A percentile compares a stretch with the other conserved stretches of the same genome.
phyloP scores from a whole-genome alignment of 2,888 invertebrate genomes.

The Odontothrips loti region DNA sequence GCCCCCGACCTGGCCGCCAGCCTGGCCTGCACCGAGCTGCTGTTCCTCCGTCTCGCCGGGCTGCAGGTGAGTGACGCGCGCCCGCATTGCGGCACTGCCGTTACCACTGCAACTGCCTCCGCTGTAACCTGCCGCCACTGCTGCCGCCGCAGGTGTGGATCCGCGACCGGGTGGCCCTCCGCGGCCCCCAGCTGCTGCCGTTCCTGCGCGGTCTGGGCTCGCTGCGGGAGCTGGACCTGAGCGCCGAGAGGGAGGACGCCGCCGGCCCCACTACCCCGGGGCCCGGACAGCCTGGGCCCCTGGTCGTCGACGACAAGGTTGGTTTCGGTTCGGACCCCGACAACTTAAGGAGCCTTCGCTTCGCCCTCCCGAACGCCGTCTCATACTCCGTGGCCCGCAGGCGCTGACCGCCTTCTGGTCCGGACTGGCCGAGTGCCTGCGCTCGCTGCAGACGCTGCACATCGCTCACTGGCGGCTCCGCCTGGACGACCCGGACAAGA shows the following conservation, averaged over 20 bases:
- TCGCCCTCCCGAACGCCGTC: no score
- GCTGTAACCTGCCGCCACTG: no score
- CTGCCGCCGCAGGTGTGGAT: constrained; percentile 45
- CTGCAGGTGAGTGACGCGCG: constrained; percentile 46
- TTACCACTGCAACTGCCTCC: neutral
- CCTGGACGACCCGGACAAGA: constrained; percentile 38
- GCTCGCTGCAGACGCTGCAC: constrained; percentile 46
- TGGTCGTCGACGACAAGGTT: constrained; percentile 49
- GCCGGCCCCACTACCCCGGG: constrained; percentile 44
- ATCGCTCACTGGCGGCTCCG: constrained; percentile 47
- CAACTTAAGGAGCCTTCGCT: no score
- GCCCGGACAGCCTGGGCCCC: constrained; percentile 38
- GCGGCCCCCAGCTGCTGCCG: constrained; percentile 50
- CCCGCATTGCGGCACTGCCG: neutral
- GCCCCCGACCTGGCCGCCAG: constrained; percentile 46
- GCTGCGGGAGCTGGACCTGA: constrained; percentile 51
- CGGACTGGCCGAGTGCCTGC: constrained; percentile 48
- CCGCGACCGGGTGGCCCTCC: constrained; percentile 49
- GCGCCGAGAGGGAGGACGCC: constrained; percentile 49
- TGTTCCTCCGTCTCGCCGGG: constrained; percentile 51
- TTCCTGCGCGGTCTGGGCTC: constrained; percentile 48
- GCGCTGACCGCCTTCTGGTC: constrained; percentile 49
- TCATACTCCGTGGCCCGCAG: neutral
- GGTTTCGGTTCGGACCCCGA: neutral
- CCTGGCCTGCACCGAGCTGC: constrained; percentile 49